phyloP scores from a whole-genome alignment of 2,113 vertebrate species.

The Periophthalmus modestus region DNA sequence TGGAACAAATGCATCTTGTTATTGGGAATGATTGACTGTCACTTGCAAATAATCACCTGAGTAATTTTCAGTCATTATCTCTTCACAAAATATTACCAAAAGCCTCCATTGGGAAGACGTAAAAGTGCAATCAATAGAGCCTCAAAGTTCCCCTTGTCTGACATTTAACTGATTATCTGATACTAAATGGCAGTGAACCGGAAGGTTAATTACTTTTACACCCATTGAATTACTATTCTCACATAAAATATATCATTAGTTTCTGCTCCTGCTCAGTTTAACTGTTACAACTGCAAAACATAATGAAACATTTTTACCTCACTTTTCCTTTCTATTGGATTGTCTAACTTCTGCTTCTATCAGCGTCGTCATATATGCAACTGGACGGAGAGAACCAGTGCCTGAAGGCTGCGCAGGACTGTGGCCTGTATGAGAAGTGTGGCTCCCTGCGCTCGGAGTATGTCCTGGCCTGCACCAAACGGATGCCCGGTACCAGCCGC shows the following conservation, averaged over 20 bases:
- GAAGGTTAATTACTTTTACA: conserved; percentile 17
- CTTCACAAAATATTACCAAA: conserved; percentile 10
- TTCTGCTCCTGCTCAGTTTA: background rate
- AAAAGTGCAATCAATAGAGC: conserved; percentile 12
- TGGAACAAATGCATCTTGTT: conserved; percentile 1
- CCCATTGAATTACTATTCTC: conserved; percentile 1
- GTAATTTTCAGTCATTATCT: conserved; percentile 12
- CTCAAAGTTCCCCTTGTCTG: conserved; percentile 3
- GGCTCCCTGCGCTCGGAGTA: conserved; percentile 87
- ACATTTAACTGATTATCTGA: conserved; percentile 11
- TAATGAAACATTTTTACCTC: background rate
- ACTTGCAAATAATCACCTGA: conserved; percentile 3
- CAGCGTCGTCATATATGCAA: conserved; percentile 66
- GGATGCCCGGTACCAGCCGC: conserved; percentile 48
- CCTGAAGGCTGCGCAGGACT: conserved; percentile 87
- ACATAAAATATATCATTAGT: conserved; percentile 9
- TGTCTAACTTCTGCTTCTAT: background rate
- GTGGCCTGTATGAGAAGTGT: conserved; percentile 88
- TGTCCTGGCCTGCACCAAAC: conserved; percentile 84
- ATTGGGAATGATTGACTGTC: conserved; percentile 6
- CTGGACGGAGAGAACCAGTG: conserved; percentile 85
- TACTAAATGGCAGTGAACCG: conserved; percentile 5
- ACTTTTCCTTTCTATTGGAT: background rate
- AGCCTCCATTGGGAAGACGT: background rate
- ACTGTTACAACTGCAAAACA: background rate